These are phyloP conservation scores for Erebia ligea DNA, from an alignment of 2,888 invertebrate genomes.

Conservation along the genomic window DNA sequence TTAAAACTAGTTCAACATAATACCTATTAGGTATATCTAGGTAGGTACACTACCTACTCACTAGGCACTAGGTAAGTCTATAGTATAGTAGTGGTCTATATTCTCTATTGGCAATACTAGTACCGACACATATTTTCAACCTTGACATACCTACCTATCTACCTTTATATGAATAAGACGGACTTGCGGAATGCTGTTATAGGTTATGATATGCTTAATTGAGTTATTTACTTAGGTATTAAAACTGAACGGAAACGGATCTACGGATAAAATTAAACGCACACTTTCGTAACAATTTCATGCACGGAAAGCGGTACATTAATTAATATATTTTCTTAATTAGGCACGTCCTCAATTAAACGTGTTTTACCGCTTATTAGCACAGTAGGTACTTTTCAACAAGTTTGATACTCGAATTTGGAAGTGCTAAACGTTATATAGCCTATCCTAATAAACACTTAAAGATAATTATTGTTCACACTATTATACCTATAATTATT, in stretches of 20 bases:
- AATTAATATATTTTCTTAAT: conserved; percentile 33
- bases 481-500: neutral
- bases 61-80: no score
- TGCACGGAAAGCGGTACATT: conserved; percentile 13
- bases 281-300: conserved; percentile 25
- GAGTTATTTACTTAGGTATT: conserved; percentile 10
- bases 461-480: neutral
- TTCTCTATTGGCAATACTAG: neutral
- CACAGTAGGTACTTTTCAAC: conserved; percentile 20
- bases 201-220: neutral
- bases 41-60: no score
- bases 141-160: no score
- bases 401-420: conserved; percentile 30
- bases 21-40: no score
- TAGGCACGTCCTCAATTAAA: conserved; percentile 31
- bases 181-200: conserved; percentile 2
- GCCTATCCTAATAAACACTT: conserved; percentile 19
- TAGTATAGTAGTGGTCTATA: no score
- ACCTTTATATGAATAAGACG: neutral
- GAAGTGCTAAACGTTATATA: conserved; percentile 28
- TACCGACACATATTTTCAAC: conserved; percentile 2
- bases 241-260: conserved; percentile 23
- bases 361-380: conserved; percentile 31
- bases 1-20: neutral
- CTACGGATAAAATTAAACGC: conserved; percentile 17